Base-by-base conservation (phyloP, 1,140 invertebrate species). In the Drosophila mayri region DNA sequence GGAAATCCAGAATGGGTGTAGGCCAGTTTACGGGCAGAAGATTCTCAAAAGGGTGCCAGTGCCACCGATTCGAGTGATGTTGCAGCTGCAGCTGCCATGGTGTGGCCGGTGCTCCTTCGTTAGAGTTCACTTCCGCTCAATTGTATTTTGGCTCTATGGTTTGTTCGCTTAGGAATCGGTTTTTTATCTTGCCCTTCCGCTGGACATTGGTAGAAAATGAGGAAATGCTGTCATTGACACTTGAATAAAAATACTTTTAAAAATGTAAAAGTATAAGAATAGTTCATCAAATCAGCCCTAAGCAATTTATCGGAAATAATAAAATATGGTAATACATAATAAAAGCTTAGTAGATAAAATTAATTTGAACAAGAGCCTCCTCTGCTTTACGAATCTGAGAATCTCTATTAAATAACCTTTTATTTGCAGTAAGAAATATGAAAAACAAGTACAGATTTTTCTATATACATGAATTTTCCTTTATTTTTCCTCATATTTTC, bases 111-210 rank as follows among this genome's bases (percentile, higher is more conserved):
- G 38, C 59, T 50, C 30, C 49, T 65, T 65, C 46, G 61, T 44
- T 70, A 37, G 49, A 54, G 44, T 59, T 67, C 60, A 79, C 74
- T 81, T 86, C 74, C 82, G 82, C 75, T 79, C 75, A 72, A 79
- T 86, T 86, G 74, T 81, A 41, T 72, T 79, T 75, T 46, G 64
- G 41, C 44, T 57, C 40, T 52, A 43, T 32, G 49, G 32, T 37
- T 60, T 54, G n/a, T 40, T 30, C 37, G n/a, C 11, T 32, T 10
- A 3, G 40, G n/a, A 25, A 43, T n/a, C 28, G 3, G 18, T 37
- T 40, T 55, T 47, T 35, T 52, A 40, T 58, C 66, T 61, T 43
- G 11, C 6, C 11, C 65, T 46, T 38, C 40, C 47, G 14, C 25
- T 18, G 35, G 6, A 3, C n/a, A 12, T n/a, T 52, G 7, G 14